Conservation (phyloP, 2,888 invertebrate species). For the Pyrrhia umbra region DNA sequence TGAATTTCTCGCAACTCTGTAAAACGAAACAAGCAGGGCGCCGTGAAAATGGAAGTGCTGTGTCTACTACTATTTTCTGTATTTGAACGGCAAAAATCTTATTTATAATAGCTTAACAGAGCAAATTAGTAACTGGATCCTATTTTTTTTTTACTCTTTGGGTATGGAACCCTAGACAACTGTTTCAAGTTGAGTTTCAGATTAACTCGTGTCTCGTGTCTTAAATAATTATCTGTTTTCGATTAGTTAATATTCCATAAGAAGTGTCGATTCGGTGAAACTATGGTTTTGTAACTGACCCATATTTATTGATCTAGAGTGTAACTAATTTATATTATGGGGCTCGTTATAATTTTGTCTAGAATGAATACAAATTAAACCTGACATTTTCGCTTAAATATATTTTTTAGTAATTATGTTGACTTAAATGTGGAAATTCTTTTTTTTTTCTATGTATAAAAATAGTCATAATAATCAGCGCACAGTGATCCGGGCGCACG, state of each 20-base stretch:
- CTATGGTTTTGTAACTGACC: not conserved
- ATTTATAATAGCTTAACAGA: too few relatives aligned
- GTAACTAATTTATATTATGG: not conserved
- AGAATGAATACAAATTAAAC: not conserved
- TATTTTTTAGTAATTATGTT: not conserved
- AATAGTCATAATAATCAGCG: constrained; percentile 58
- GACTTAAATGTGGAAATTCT: not conserved
- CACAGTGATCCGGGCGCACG: constrained; percentile 73
- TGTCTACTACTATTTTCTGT: not conserved
- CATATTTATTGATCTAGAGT: not conserved
- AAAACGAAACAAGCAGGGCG: not conserved
- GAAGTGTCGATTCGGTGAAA: too few relatives aligned
- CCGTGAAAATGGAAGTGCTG: not conserved
- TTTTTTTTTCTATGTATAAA: constrained; percentile 37
- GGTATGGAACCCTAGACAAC: too few relatives aligned
- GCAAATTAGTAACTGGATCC: too few relatives aligned
- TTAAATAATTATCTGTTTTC: too few relatives aligned
- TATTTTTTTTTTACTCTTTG: too few relatives aligned
- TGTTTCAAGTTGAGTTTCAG: too few relatives aligned
- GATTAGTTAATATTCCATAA: too few relatives aligned
- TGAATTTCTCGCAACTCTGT: constrained; percentile 10
- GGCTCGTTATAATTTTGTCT: not conserved
- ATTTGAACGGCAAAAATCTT: not conserved
- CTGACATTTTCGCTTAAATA: not conserved
- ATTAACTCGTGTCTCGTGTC: too few relatives aligned